phyloP scores from a whole-genome alignment of 2,888 invertebrate genomes.

The Xylota segnis region DNA sequence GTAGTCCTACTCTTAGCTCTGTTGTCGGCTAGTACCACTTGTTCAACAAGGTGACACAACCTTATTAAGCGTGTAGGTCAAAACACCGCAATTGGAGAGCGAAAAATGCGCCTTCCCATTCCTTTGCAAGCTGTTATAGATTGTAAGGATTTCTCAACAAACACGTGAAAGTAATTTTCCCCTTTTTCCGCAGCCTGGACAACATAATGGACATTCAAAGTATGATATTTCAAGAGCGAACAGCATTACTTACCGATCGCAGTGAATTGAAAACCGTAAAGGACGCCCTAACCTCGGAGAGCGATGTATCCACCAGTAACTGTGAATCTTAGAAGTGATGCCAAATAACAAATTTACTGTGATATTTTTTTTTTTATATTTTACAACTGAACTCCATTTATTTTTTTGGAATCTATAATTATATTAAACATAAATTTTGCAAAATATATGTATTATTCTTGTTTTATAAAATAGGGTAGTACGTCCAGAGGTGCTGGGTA shows the following conservation, averaged over 20 bases:
- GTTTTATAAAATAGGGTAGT: constrained; percentile 89
- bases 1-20: no score
- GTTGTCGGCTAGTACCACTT: no score
- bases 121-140: no score
- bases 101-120: no score
- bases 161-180: constrained; percentile 12
- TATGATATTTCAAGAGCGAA: constrained; percentile 74
- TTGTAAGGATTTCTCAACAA: no score
- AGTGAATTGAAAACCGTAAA: constrained; percentile 75
- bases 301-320: constrained; percentile 45
- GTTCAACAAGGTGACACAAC: no score
- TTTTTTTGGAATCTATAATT: constrained; percentile 36
- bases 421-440: constrained; percentile 18
- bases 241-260: constrained; percentile 73
- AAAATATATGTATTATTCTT: constrained; percentile 31
- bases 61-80: no score
- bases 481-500: constrained; percentile 89
- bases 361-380: constrained; percentile 55
- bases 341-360: constrained; percentile 66
- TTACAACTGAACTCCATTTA: constrained; percentile 29
- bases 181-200: constrained; percentile 58
- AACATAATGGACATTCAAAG: constrained; percentile 69
- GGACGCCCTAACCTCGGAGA: constrained; percentile 58
- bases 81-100: no score
- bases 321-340: constrained; percentile 23